Conservation (phyloP, 2,113 vertebrate genomes). For the Thamnaconus septentrionalis region DNA sequence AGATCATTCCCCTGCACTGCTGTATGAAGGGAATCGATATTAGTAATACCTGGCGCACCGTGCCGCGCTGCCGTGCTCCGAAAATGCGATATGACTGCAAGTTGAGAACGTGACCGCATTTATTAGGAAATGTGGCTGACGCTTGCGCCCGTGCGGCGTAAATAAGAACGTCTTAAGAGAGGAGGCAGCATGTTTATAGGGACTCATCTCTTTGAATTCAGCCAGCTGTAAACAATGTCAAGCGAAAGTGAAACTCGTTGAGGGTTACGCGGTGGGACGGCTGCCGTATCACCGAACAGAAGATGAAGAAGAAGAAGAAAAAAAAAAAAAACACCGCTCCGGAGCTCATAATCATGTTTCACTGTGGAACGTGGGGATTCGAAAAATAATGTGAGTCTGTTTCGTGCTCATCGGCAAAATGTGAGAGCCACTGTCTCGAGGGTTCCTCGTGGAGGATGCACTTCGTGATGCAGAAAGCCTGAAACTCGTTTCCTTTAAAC, state of each 20-base stretch:
- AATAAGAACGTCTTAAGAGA: conserved; percentile 44
- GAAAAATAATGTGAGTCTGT: conserved; percentile 54
- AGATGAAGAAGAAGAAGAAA: background rate
- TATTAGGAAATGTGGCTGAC: conserved; percentile 38
- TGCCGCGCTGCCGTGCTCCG: conserved; percentile 25
- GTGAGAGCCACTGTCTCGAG: conserved; percentile 37
- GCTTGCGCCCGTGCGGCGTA: conserved; percentile 30
- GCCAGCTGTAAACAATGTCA: conserved; percentile 36
- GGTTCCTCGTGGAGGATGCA: conserved; percentile 38
- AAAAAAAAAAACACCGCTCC: conserved; percentile 9
- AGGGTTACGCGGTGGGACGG: conserved; percentile 38
- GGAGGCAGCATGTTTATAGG: conserved; percentile 26
- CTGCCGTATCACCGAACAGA: conserved; percentile 52
- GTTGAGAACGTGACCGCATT: conserved; percentile 42
- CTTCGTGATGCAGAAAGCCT: conserved; percentile 39
- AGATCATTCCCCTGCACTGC: conserved; percentile 53
- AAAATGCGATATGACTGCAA: conserved; percentile 16
- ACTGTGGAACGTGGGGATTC: conserved; percentile 48
- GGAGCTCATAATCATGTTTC: conserved; percentile 53
- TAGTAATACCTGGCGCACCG: conserved; percentile 40
- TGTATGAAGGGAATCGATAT: conserved; percentile 53
- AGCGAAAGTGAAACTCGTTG: conserved; percentile 23
- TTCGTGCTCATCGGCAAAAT: conserved; percentile 48
- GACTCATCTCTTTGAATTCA: conserved; percentile 47
- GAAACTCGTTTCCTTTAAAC: conserved; percentile 66